Evolutionary conservation across 2,888 invertebrate species (phyloP), one percentile per base, ranked within the genome.

Genomic region (Archips crataeganus): DNA sequence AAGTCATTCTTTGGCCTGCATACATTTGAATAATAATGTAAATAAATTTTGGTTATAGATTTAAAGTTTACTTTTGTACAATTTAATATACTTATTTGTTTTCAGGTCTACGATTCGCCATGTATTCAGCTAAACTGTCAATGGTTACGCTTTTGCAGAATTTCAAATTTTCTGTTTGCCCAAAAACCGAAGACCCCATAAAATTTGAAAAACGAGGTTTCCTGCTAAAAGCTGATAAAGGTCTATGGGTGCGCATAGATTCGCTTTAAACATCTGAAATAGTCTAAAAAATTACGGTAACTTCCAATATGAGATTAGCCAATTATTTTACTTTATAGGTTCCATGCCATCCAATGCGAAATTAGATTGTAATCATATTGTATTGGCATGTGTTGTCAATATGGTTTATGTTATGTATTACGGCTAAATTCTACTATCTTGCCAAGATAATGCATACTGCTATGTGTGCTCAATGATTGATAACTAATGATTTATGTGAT

Each of bases 101-200:
- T 87, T n/a, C 87, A 95, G 95, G 95, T 73, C 82, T 92, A 76
- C 85, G 95, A 65, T 95, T 95, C 79, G 95, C 95, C 1, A 87
- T 95, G 87, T 86, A 93, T 78, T 93, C 95, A 61, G 93, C 92
- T 0, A 95, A 95, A 82, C 75, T 89, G 62, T 94, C 91, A 1
- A 89, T 95, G 86, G 91, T 93, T 1, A 81, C 88, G 45, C 82
- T 95, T 2, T 77, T 95, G 75, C 90, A 88, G 80, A 91, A 93
- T 75, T 95, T 93, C 79, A 87, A 88, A 71, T 86, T 95, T 77
- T 85, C 87, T 8, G 75, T 80, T 0, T 90, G 92, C 70, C 76
- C 82, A 3, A 91, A 93, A 79, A 95, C 95, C 0, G 82, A 86
- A 60, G 84, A 93, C 65, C 94, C 95, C 0, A 85, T 91, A 32